Conservation (phyloP, 2,888 invertebrate species). For the Oligia latruncula region DNA sequence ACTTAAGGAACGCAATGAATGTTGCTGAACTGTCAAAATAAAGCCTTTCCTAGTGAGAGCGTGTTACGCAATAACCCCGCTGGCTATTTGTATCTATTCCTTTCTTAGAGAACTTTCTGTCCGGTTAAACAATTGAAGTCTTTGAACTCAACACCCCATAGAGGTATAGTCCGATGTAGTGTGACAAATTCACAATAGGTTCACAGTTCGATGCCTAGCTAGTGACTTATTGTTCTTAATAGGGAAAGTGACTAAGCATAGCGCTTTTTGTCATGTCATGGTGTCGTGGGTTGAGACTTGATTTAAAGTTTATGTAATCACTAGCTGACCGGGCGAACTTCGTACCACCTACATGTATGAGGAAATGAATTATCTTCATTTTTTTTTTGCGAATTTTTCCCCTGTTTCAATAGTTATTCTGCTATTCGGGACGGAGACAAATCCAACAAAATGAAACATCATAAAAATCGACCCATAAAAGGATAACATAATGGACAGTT, state of each 20-base stretch:
- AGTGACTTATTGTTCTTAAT: constrained; percentile 55
- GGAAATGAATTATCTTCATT: no score
- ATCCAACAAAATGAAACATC: no score
- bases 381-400: no score
- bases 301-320: constrained; percentile 12
- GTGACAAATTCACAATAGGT: constrained; percentile 64
- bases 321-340: no score
- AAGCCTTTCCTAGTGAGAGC: neutral
- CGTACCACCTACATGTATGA: no score
- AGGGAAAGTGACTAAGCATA: constrained; percentile 58
- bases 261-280: constrained; percentile 45
- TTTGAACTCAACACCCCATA: constrained; percentile 38
- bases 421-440: no score
- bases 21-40: neutral
- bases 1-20: neutral
- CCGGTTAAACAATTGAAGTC: neutral
- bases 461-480: no score
- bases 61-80: neutral
- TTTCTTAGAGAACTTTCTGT: constrained; percentile 28
- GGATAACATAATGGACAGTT: no score
- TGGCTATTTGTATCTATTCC: neutral
- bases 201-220: constrained; percentile 61
- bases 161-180: constrained; percentile 24
- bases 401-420: no score
- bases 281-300: constrained; percentile 17